Evolutionary conservation across 2,888 invertebrate species (phyloP), one percentile per base, ranked within the genome.

Genomic region (Lumbricus terrestris): DNA sequence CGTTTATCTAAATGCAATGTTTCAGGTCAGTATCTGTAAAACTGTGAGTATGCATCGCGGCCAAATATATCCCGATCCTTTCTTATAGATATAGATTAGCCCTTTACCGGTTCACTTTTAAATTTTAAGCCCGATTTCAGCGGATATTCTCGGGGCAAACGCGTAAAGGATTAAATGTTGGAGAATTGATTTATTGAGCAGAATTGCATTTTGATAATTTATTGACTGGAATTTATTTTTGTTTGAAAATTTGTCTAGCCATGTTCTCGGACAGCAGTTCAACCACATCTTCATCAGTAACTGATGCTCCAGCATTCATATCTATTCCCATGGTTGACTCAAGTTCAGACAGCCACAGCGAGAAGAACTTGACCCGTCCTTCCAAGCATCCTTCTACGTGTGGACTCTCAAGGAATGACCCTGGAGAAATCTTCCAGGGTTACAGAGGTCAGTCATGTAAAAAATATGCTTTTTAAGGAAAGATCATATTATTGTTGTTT

Each of bases 241-340:
- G 6, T 11, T 69, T n/a, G n/a, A 69, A 69, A 69, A 69, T 69
- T 69, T 69, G 6, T 69, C n/a, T n/a, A 69, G 69, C 69, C n/a
- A 85, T 85, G 85, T 85, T 85, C 85, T 85, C 85, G 85, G 85
- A 85, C 85, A 85, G 85, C 35, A 85, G 85, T 85, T 85, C 85
- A 8, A 85, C 85, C 34, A 35, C 85, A 37, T 85, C 85, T n/a
- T 69, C 69, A 11, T 85, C 85, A 85, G 85, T 23, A 18, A 85
- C 29, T 23, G 85, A 85, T 23, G 85, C 85, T 37, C 85, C 85
- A 16, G 85, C 34, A 85, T 85, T 85, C 85, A 85, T 85, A 8
- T 85, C 37, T 34, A 85, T 85, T 35, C 85, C 85, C 5, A 35
- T 37, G 85, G 18, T 85, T 37, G 85, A 85, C 37, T 85, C 85